Conservation (phyloP, 2,797 vertebrate species). For the Brachyalestes nurse region DNA sequence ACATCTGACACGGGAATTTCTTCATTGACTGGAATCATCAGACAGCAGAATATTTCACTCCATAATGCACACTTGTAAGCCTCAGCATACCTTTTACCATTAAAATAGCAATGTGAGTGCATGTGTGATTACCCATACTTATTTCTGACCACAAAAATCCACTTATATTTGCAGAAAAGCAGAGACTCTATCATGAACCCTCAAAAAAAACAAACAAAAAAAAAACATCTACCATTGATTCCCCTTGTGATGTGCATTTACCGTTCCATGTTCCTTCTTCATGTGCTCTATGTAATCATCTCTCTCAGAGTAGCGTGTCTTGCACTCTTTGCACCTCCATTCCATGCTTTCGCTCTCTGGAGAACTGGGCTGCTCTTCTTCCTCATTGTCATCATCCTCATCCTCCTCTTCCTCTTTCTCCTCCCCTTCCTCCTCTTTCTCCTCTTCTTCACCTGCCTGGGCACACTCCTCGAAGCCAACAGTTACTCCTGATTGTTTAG, state of each 20-base stretch:
- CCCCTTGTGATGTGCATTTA: constrained; percentile 51
- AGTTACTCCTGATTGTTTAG: constrained; percentile 70
- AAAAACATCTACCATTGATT: too few relatives aligned
- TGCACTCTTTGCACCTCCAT: constrained; percentile 93
- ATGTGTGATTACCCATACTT: neutral
- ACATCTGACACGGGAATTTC: constrained; percentile 92
- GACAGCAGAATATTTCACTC: neutral
- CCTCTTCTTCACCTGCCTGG: constrained; percentile 74
- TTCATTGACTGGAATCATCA: constrained; percentile 76
- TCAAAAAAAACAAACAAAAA: too few relatives aligned
- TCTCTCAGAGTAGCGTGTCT: constrained; percentile 89
- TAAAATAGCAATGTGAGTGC: neutral
- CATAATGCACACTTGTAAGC: neutral
- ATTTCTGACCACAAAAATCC: neutral
- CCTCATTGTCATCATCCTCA: constrained; percentile 81
- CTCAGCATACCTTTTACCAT: neutral
- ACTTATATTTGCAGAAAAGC: neutral
- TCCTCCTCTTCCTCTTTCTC: constrained; percentile 77
- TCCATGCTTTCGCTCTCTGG: constrained; percentile 79
- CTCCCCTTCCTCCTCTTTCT: constrained; percentile 74
- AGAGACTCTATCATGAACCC: neutral
- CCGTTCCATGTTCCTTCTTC: constrained; percentile 95
- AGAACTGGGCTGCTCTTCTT: constrained; percentile 76
- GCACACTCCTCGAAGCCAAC: constrained; percentile 69
- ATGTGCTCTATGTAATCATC: constrained; percentile 92